Percentiles rank a stretch among this genome's conserved stretches.
phyloP scores from a whole-genome alignment of 2,797 vertebrate genomes.

The Dermochelys coriacea region DNA sequence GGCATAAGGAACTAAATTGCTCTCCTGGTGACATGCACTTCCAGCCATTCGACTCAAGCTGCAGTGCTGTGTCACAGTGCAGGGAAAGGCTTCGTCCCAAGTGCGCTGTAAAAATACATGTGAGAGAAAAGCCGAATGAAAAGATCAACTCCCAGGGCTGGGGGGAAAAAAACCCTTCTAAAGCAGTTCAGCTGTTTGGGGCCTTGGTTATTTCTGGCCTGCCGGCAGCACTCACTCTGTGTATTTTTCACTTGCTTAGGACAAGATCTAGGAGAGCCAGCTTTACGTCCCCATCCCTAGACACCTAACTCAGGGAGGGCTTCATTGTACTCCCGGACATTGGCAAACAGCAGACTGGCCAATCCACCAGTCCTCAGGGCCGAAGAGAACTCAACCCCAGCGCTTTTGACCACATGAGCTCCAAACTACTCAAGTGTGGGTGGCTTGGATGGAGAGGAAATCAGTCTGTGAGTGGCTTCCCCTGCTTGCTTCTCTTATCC shows the following conservation, averaged over 20 bases:
- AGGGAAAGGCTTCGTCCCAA: background rate
- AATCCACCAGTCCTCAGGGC: background rate
- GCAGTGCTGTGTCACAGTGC: background rate
- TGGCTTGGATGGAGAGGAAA: background rate
- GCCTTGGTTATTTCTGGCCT: slow-evolving; percentile 65
- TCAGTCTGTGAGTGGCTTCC: background rate
- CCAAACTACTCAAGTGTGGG: background rate
- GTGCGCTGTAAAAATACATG: background rate
- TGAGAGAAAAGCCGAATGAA: background rate
- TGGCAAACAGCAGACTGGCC: background rate
- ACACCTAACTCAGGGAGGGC: background rate
- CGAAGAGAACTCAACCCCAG: background rate
- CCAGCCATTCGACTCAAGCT: background rate
- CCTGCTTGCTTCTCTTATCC: background rate
- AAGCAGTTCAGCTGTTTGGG: background rate
- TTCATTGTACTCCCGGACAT: background rate
- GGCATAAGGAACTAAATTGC: background rate
- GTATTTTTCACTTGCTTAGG: slow-evolving; percentile 33
- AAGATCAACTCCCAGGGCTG: background rate
- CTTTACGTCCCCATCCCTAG: background rate
- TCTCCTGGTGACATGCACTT: background rate
- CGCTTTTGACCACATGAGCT: background rate
- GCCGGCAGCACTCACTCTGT: slow-evolving; percentile 13
- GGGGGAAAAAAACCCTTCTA: background rate
- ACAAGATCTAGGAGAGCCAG: slow-evolving; percentile 26